Evolutionary conservation across 1,140 invertebrate genomes (phyloP).

Genomic region (Octopus bimaculoides): DNA sequence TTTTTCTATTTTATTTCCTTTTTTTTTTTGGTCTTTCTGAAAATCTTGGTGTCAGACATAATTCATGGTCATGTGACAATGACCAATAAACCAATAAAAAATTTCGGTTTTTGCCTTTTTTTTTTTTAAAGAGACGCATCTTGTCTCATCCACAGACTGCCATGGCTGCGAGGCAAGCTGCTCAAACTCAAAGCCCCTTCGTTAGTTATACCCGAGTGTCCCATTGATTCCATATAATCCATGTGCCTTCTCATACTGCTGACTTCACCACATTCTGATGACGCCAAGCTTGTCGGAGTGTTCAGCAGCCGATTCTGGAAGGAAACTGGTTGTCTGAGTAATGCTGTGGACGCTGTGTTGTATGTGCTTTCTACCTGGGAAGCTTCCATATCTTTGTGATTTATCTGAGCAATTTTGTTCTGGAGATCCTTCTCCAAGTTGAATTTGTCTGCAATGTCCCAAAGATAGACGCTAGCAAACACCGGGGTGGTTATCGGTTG

Average conservation of each 20-base stretch:
- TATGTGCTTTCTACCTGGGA: not conserved
- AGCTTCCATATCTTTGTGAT: slow-evolving; percentile 3
- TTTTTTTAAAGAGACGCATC: not conserved
- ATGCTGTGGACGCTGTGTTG: not conserved
- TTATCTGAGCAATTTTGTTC: slow-evolving; percentile 27
- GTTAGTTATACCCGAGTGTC: not conserved
- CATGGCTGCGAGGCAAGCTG: not conserved
- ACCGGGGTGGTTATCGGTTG: slow-evolving; percentile 46
- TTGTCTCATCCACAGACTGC: not conserved
- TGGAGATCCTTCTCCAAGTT: slow-evolving; percentile 30
- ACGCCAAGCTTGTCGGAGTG: not conserved
- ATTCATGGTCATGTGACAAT: too few species aligned
- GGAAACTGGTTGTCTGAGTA: not conserved
- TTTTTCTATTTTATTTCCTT: too few species aligned
- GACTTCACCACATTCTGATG: not conserved
- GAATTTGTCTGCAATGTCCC: slow-evolving; percentile 35
- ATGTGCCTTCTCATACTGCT: not conserved
- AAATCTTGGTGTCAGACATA: too few species aligned
- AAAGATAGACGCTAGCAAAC: slow-evolving; percentile 45
- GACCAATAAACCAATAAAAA: too few species aligned
- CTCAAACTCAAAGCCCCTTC: not conserved
- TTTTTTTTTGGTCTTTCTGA: too few species aligned
- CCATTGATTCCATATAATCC: not conserved
- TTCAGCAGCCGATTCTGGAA: not conserved
- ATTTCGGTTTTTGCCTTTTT: not conserved